Base-by-base conservation (phyloP, 2,888 invertebrate species). In the Drosophila meridiana region DNA sequence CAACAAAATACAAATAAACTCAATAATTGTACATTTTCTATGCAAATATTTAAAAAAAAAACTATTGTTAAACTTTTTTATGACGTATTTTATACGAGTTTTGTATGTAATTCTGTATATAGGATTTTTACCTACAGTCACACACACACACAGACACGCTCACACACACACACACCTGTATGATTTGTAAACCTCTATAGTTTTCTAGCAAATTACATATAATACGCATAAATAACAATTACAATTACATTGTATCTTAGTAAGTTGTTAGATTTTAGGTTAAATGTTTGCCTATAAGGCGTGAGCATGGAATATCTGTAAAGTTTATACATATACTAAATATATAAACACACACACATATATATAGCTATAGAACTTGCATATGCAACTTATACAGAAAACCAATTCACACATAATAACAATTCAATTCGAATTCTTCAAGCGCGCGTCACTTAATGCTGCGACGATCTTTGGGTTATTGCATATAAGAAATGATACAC, bases 1-100 rank as follows among this genome's bases (percentile, higher is more conserved):
- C 14, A 7, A 28, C 26, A 13, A 48, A 59, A 61, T 20, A 40
- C 13, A 63, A 64, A 32, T 38, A n/a, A 80, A 79, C 61, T 82
- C 78, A 84, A 80, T 84, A 84, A 85, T 69, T 85, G 85, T 84
- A 84, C 55, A 85, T 83, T 84, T 82, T 84, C 81, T 73, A 83
- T 52, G 52, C 59, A 60, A 74, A 58, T 55, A 32, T 40, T 32
- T 45, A 30, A 57, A 48, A 20, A 48, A 20, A 20, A 20, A 30
- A 76, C 76, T 81, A 83, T 76, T 83, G 82, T 87, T 84, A 85
- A 62, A 65, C 72, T 81, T 87, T 85, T 83, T 77, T 82, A 82
- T 70, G 75, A 53, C 76, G 72, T 73, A 80, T 82, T 82, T 85
- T 85, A 82, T 85, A 85, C 85, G 82, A 82, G 20, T 78, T 85